phyloP scores from a whole-genome alignment of 2,113 vertebrate genomes.

The Cebidichthys violaceus region DNA sequence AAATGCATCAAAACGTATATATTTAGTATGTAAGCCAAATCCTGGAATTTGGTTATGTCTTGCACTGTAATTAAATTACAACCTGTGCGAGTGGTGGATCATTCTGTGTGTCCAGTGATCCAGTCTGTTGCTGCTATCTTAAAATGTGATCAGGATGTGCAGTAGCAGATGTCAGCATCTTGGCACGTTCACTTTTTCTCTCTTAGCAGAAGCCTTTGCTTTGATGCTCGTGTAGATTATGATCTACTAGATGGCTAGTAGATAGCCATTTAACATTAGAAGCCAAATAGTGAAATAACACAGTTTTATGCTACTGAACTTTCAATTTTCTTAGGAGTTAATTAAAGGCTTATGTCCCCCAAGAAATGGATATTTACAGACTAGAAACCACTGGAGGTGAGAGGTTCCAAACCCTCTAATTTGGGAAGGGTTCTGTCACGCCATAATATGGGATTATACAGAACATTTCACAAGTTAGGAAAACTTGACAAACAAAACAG shows the following conservation, averaged over 20 bases:
- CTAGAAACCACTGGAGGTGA: neutral
- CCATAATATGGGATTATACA: neutral
- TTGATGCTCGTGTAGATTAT: neutral
- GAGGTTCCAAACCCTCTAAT: neutral
- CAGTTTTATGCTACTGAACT: neutral
- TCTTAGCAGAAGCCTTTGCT: neutral
- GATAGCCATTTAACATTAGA: constrained; percentile 1
- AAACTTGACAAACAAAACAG: neutral
- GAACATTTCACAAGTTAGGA: neutral
- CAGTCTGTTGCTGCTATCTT: neutral
- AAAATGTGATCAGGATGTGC: constrained; percentile 10
- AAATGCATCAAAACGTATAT: constrained; percentile 31
- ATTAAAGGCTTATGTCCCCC: constrained; percentile 7
- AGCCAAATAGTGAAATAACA: constrained; percentile 5
- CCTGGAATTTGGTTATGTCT: constrained; percentile 1
- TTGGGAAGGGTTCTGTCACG: neutral
- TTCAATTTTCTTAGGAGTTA: neutral
- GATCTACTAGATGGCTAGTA: neutral
- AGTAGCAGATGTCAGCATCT: neutral
- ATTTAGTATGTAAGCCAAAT: neutral
- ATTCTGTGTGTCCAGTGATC: neutral
- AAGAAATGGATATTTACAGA: neutral
- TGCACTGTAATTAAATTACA: constrained; percentile 31
- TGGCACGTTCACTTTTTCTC: neutral
- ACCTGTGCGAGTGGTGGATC: neutral